A percentile compares a stretch with the other conserved stretches of the same genome.
Conservation (phyloP, 2,888 invertebrate genomes). For the Petrolisthes manimaculis region DNA sequence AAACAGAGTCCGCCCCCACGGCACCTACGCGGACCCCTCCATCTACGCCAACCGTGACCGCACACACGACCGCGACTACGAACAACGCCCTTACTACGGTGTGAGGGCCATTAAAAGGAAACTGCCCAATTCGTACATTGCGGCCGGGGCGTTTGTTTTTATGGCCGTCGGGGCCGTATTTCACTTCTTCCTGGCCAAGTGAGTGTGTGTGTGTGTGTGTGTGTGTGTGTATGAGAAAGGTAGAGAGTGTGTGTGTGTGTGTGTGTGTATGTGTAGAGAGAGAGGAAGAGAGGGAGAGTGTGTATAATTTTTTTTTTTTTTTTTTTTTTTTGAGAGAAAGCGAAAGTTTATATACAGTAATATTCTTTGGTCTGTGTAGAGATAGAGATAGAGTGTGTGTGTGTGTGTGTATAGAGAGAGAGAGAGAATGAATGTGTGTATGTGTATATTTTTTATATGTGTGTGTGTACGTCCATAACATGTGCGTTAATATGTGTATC, state of each 20-base stretch:
- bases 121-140: conserved; percentile 77
- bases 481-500: neutral
- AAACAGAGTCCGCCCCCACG: too few relatives aligned
- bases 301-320: too few relatives aligned
- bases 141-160: conserved; percentile 74
- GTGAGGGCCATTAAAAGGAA: conserved; percentile 75
- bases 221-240: too few relatives aligned
- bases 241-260: too few relatives aligned
- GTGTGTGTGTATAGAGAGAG: too few relatives aligned
- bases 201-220: conserved; percentile 66
- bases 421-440: too few relatives aligned
- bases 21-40: conserved; percentile 68
- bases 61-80: conserved; percentile 68
- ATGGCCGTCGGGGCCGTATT: conserved; percentile 75
- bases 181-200: conserved; percentile 77
- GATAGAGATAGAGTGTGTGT: too few relatives aligned
- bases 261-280: too few relatives aligned
- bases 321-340: too few relatives aligned
- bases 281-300: too few relatives aligned
- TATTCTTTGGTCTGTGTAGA: too few relatives aligned
- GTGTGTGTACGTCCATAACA: neutral
- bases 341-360: neutral
- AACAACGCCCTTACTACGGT: conserved; percentile 76
- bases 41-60: conserved; percentile 71
- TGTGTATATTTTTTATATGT: too few relatives aligned